A percentile compares a stretch with the other conserved stretches of the same genome.
These are phyloP conservation scores for Tridacna crocea DNA, from an alignment of 2,888 invertebrate species.

Conservation along the genomic window DNA sequence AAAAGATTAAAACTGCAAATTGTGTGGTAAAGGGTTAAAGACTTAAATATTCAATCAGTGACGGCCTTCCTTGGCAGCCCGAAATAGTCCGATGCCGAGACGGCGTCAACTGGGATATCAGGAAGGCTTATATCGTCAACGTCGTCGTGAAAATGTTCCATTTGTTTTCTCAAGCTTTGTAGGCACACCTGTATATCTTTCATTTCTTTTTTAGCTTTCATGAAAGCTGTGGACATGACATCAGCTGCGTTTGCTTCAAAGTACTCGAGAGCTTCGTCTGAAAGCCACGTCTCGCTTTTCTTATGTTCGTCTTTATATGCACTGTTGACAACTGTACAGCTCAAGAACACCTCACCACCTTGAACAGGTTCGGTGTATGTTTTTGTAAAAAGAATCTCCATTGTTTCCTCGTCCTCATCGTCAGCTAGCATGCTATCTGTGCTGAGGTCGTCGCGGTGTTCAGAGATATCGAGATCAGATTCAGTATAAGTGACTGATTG, in stretches of 20 bases:
- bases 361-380: slow-evolving; percentile 71
- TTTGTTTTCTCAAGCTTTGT: slow-evolving; percentile 74
- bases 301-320: slow-evolving; percentile 53
- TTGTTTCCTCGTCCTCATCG: slow-evolving; percentile 76
- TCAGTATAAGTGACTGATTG: slow-evolving; percentile 69
- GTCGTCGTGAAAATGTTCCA: slow-evolving; percentile 76
- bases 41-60: slow-evolving; percentile 56
- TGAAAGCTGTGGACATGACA: slow-evolving; percentile 69
- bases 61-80: slow-evolving; percentile 57
- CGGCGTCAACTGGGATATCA: slow-evolving; percentile 54
- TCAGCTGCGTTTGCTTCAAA: slow-evolving; percentile 66
- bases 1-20: too few relatives aligned
- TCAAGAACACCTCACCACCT: slow-evolving; percentile 66
- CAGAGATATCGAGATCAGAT: slow-evolving; percentile 78
- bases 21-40: too few relatives aligned
- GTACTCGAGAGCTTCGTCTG: slow-evolving; percentile 69
- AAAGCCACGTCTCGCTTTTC: slow-evolving; percentile 52
- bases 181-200: slow-evolving; percentile 79
- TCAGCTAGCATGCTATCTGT: slow-evolving; percentile 78
- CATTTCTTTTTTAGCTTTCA: slow-evolving; percentile 78
- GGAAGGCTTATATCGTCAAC: slow-evolving; percentile 62
- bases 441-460: slow-evolving; percentile 75
- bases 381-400: slow-evolving; percentile 71
- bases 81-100: slow-evolving; percentile 59
- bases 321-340: slow-evolving; percentile 63